These are phyloP conservation scores for Psilopogon haemacephalus DNA, from an alignment of 2,113 vertebrate species.

Conservation along the genomic window DNA sequence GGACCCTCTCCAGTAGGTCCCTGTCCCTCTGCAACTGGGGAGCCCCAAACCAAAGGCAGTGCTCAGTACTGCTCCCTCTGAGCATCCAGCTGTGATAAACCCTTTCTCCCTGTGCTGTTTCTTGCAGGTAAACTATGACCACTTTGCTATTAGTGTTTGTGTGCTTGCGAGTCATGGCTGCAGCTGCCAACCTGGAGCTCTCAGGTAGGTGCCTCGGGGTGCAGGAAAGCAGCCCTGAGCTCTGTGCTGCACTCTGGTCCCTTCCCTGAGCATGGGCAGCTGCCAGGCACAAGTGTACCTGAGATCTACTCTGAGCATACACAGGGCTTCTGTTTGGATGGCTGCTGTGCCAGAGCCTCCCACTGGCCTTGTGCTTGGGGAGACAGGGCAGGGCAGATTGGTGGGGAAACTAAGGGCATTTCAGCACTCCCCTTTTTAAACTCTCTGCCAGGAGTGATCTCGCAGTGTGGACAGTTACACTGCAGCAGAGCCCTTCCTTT, in stretches of 20 bases:
- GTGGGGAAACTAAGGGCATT: neutral
- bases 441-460: neutral
- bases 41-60: no score
- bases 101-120: slow-evolving; percentile 38
- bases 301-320: neutral
- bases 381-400: neutral
- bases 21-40: no score
- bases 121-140: slow-evolving; percentile 88
- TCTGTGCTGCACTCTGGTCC: neutral
- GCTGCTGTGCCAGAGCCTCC: neutral
- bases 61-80: no score
- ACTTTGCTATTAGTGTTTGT: slow-evolving; percentile 81
- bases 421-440: neutral
- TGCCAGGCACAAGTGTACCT: neutral
- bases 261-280: accelerated
- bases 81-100: neutral
- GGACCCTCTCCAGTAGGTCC: no score
- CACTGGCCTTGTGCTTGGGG: neutral
- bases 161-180: slow-evolving; percentile 77
- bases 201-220: slow-evolving; percentile 66
- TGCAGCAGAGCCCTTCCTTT: neutral
- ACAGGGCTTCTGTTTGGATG: neutral
- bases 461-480: accelerated
- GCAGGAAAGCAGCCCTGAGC: neutral
- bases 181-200: slow-evolving; percentile 76